These are phyloP conservation scores for Struthio camelus DNA, from an alignment of 2,113 vertebrate genomes.

Conservation along the genomic window DNA sequence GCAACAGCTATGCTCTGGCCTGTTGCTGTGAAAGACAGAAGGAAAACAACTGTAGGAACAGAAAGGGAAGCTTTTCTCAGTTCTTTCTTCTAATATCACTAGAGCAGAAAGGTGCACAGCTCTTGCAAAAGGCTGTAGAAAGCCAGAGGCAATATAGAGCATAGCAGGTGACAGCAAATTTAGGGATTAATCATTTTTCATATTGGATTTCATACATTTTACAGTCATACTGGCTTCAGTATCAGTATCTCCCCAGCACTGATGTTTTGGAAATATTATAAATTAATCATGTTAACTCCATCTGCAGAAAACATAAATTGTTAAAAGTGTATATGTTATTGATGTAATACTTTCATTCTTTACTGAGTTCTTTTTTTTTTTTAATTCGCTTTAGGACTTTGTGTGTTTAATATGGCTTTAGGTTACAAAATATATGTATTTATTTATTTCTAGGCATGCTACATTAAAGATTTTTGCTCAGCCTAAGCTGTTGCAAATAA, in stretches of 20 bases:
- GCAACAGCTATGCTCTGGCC: background rate
- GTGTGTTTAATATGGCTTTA: background rate
- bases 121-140: background rate
- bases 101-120: background rate
- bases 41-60: background rate
- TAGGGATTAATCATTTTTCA: background rate
- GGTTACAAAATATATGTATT: fast-evolving
- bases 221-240: background rate
- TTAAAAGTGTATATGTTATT: background rate
- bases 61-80: background rate
- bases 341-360: background rate
- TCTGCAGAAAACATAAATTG: background rate
- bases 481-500: background rate
- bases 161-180: background rate
- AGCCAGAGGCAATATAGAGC: background rate
- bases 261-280: background rate
- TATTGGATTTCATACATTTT: background rate
- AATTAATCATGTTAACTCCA: background rate
- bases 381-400: background rate
- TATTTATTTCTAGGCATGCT: background rate
- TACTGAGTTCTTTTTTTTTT: background rate
- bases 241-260: background rate
- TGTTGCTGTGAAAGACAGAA: background rate
- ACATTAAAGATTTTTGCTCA: background rate
- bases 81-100: background rate